phyloP scores from a whole-genome alignment of 2,113 vertebrate species.

The Pycnonotus jocosus region DNA sequence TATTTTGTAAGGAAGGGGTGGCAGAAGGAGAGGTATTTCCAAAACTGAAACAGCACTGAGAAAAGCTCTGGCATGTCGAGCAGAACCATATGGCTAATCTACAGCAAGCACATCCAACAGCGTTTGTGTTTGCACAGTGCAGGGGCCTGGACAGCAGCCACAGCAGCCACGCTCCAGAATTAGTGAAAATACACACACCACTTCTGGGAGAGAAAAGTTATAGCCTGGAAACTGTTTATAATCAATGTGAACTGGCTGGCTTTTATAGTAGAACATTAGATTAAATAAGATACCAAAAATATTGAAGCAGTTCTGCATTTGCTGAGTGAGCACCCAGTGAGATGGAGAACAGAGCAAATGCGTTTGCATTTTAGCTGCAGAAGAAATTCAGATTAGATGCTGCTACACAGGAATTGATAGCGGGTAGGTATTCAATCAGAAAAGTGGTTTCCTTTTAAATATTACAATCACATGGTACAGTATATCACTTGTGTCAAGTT shows the following conservation, averaged over 20 bases:
- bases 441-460: conserved; percentile 35
- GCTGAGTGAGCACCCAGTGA: background rate
- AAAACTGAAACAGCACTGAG: background rate
- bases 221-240: conserved; percentile 48
- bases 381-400: conserved; percentile 41
- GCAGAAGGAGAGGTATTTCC: background rate
- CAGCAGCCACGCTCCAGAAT: background rate
- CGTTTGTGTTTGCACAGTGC: background rate
- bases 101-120: background rate
- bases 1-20: background rate
- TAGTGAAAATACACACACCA: background rate
- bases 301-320: conserved; percentile 6
- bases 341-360: background rate
- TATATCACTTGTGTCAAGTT: conserved; percentile 36
- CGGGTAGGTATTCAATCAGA: conserved; percentile 38
- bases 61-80: background rate
- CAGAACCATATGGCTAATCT: background rate
- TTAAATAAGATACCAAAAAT: conserved; percentile 49
- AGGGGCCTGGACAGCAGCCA: background rate
- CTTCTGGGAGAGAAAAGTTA: conserved; percentile 19
- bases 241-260: conserved; percentile 27
- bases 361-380: background rate
- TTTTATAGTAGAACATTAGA: conserved; percentile 40
- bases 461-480: conserved; percentile 20
- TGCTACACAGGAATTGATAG: conserved; percentile 16